Base-by-base conservation (phyloP, 2,797 vertebrate genomes). In the Acropternis orthonyx region DNA sequence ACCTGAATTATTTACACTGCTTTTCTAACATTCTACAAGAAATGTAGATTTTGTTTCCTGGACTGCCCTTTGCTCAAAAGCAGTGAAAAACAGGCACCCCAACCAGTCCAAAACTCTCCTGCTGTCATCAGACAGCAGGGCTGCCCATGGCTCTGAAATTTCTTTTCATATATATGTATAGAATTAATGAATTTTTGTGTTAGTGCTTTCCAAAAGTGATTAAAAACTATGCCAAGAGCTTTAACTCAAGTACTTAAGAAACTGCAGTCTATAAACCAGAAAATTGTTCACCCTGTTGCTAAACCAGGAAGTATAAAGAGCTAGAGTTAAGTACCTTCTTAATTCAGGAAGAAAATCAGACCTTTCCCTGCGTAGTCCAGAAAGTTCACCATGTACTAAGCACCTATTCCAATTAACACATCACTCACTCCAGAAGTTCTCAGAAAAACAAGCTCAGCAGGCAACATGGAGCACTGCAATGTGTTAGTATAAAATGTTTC, bases 381-480 rank as follows among this genome's bases (percentile, higher is more conserved):
- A 89, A 88, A 92, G 55, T 67, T 90, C 69, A 51, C 68, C 44
- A 55, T 19, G 61, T 59, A 68, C 32, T 8, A 66, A 95, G 69
- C 30, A 73, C 36, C 34, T 66, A 52, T 76, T 90, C 76, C 75
- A 93, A 86, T 81, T 95, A 93, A 55, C 85, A 92, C 90, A 92
- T 90, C 69, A 52, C 39, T 93, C 83, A 41, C 58, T 69, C 26
- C 43, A 69, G 19, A 90, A 84, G 6, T 37, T 95, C 92, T 65
- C 32, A 0, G 37, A 46, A 63, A 89, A 58, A 75, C 30, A 66
- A 85, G 39, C 73, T 59, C 93, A 88, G 73, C 82, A 78, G 85
- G 66, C 36, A 88, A 48, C 17, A 68, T 0, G 0, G 23, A 90
- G 55, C 54, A 39, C 62, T 62, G 44, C 16, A 75, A 41, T 28